Base-by-base conservation (phyloP, 2,888 invertebrate genomes). In the Brenthis ino region DNA sequence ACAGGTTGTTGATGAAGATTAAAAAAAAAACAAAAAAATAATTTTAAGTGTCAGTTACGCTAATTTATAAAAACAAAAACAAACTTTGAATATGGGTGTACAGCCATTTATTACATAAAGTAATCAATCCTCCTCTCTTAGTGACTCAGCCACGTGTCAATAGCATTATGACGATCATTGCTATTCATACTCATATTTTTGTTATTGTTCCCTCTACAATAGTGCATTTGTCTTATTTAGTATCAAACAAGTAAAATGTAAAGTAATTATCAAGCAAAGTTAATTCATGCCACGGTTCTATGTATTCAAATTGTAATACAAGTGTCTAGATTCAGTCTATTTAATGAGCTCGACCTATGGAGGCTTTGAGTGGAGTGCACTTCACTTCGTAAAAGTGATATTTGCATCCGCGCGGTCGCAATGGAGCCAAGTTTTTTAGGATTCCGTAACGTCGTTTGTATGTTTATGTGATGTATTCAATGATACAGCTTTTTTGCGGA, bases 311-410 rank as follows among this genome's bases (percentile, higher is more conserved):
- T 37, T 63, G 37, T 43, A 43, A 63, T 6, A 53, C 53, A 63
- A 63, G 65, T 66, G 47, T 53, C 57, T 50, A 65, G 48, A 58
- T 58, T 58, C 58, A 66, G 58, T 60, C 58, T 55, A 61, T 60
- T 61, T 61, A 67, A 67, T 67, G 67, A 67, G 55, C 60, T 50
- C 60, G 60, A 67, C 61, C 58, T 53, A 61, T 60, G 60, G 53
- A 61, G 55, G 67, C 67, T 66, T 66, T 67, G 67, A 67, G 61
- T 16, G 24, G 37, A 55, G 67, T 48, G 67, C 67, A 55, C 67
- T 67, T 67, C 13, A 67, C 48, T 61, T 61, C 55, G 55, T 50
- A 61, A 67, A 60, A 61, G 61, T 67, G 60, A 58, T 66, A 66
- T 67, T 67, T 61, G 55, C 67, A 56, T 67, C 60, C 37, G 20